Evolutionary conservation across 1,140 invertebrate genomes (phyloP).

Genomic region (Drosophila arawakana): DNA sequence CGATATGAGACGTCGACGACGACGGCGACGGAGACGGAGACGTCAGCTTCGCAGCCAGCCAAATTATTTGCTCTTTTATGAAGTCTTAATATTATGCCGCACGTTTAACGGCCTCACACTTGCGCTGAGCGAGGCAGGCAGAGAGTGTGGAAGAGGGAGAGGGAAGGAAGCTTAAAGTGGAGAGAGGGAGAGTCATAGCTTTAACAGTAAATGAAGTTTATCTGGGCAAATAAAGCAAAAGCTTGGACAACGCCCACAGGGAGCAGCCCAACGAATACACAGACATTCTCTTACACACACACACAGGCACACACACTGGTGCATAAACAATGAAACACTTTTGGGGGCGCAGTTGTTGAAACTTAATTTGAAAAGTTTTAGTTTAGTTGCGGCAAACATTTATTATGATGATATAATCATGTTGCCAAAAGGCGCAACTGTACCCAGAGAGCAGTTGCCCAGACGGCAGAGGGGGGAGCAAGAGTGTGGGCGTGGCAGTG

Average conservation of each 20-base stretch:
- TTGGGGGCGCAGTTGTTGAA: constrained; percentile 51
- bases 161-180: neutral
- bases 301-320: constrained; percentile 12
- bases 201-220: constrained; percentile 54
- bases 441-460: constrained; percentile 36
- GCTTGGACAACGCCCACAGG: constrained; percentile 46
- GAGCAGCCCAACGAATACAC: constrained; percentile 11
- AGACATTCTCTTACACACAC: neutral
- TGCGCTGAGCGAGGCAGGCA: neutral
- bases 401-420: constrained; percentile 83
- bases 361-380: constrained; percentile 81
- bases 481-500: neutral
- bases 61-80: constrained; percentile 80
- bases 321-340: constrained; percentile 55
- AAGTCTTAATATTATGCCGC: constrained; percentile 80
- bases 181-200: constrained; percentile 1
- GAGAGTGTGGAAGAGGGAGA: neutral
- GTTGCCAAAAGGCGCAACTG: constrained; percentile 59
- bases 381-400: constrained; percentile 73
- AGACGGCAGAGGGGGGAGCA: neutral
- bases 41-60: constrained; percentile 30
- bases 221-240: constrained; percentile 48
- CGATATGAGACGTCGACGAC: constrained; percentile 20
- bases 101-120: constrained; percentile 77
- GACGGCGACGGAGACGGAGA: neutral